Conservation (phyloP, 2,113 vertebrate genomes). For the Leucoraja erinaceus region DNA sequence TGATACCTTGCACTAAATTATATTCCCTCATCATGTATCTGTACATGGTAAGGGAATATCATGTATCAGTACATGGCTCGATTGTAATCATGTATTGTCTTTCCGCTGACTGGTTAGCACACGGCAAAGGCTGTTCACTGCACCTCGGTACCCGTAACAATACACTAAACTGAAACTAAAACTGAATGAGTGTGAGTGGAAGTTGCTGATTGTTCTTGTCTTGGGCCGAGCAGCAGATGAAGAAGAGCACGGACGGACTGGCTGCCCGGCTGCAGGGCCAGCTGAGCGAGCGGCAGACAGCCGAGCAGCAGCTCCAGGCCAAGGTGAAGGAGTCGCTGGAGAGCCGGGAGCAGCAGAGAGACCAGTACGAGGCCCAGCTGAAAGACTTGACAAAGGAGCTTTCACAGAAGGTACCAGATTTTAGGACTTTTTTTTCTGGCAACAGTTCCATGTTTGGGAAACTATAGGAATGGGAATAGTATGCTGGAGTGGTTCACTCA, state of each 20-base stretch:
- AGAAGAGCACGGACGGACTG: conserved; percentile 59
- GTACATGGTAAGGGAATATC: too few relatives aligned
- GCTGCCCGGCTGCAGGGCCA: conserved; percentile 60
- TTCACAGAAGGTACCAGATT: conserved; percentile 57
- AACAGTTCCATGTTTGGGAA: background rate
- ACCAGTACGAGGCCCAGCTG: conserved; percentile 65
- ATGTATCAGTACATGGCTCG: too few relatives aligned
- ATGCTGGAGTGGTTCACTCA: too few relatives aligned
- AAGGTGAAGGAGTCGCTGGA: conserved; percentile 68
- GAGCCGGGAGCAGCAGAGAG: conserved; percentile 66
- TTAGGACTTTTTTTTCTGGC: background rate
- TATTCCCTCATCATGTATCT: too few relatives aligned
- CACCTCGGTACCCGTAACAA: too few relatives aligned
- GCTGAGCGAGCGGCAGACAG: conserved; percentile 73
- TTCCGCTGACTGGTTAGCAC: too few relatives aligned
- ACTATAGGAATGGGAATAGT: background rate
- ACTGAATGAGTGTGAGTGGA: background rate
- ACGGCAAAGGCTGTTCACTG: too few relatives aligned
- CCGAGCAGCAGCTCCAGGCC: conserved; percentile 64
- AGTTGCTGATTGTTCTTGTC: conserved; percentile 41
- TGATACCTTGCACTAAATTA: too few relatives aligned
- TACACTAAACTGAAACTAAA: too few relatives aligned
- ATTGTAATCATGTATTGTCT: too few relatives aligned
- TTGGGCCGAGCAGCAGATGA: conserved; percentile 71
- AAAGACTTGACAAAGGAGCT: conserved; percentile 61